Evolutionary conservation across 2,797 vertebrate genomes (phyloP).

Genomic region (Notamacropus eugenii): DNA sequence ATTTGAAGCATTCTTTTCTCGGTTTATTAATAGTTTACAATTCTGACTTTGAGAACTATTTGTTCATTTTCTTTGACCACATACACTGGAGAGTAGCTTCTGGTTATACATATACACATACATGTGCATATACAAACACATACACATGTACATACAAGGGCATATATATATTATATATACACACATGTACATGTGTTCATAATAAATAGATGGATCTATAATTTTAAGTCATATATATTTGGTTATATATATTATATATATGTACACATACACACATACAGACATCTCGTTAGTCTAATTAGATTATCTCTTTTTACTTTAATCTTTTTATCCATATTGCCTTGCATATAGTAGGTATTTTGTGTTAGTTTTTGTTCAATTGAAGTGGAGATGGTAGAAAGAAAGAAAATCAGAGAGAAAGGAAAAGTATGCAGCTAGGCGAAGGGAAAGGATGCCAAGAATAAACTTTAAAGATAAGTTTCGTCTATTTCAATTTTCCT

Average conservation of each 20-base stretch:
- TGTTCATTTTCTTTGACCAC: background rate
- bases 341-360: background rate
- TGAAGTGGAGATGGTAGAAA: background rate
- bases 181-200: no score
- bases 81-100: background rate
- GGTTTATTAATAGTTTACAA: background rate
- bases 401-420: background rate
- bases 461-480: background rate
- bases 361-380: background rate
- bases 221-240: background rate
- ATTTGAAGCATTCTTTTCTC: background rate
- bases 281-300: background rate
- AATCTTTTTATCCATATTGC: background rate
- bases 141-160: no score
- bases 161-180: background rate
- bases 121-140: no score
- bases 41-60: background rate
- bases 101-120: background rate
- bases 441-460: background rate
- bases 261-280: background rate
- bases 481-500: background rate
- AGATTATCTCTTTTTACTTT: background rate
- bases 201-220: background rate
- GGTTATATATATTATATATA: background rate
- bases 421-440: background rate